Evolutionary conservation across 1,140 invertebrate genomes (phyloP).

Genomic region (Drusus annulatus): DNA sequence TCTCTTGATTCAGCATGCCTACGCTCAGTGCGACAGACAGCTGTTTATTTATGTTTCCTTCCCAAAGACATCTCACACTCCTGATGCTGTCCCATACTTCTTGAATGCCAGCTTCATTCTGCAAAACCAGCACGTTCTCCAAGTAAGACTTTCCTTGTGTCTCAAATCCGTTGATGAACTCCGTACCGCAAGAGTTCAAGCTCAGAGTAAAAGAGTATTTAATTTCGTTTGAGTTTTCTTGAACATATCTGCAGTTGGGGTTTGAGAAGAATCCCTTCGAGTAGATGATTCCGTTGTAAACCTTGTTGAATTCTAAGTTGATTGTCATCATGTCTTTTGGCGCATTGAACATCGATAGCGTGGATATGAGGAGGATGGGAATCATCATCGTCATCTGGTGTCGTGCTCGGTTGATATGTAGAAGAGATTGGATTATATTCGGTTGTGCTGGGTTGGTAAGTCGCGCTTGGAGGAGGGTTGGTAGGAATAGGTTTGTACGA

Average conservation of each 20-base stretch:
- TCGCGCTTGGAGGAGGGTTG: conserved; percentile 37
- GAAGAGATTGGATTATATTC: conserved; percentile 44
- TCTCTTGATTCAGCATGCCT: conserved; percentile 85
- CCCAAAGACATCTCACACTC: conserved; percentile 85
- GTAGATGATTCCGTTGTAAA: conserved; percentile 86
- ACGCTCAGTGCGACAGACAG: conserved; percentile 83
- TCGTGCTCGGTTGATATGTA: conserved; percentile 3
- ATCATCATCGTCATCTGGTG: conserved; percentile 50
- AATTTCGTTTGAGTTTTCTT: conserved; percentile 77
- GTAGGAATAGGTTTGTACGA: conserved; percentile 56
- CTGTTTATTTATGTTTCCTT: conserved; percentile 84
- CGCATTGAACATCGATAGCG: conserved; percentile 82
- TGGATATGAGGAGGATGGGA: conserved; percentile 84
- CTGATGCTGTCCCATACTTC: conserved; percentile 88
- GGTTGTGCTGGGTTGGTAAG: conserved; percentile 3
- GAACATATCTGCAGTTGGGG: conserved; percentile 82
- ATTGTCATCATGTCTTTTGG: conserved; percentile 89
- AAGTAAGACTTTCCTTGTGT: conserved; percentile 84
- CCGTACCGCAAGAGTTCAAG: conserved; percentile 85
- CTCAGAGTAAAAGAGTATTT: conserved; percentile 84
- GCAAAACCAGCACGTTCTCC: conserved; percentile 85
- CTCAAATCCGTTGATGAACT: conserved; percentile 85
- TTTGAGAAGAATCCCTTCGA: conserved; percentile 84
- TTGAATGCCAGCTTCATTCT: conserved; percentile 86
- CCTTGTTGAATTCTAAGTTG: conserved; percentile 83